Percentiles rank a stretch among this genome's conserved stretches.
phyloP scores from a whole-genome alignment of 2,888 invertebrate species.

The Xiphydria camelus region DNA sequence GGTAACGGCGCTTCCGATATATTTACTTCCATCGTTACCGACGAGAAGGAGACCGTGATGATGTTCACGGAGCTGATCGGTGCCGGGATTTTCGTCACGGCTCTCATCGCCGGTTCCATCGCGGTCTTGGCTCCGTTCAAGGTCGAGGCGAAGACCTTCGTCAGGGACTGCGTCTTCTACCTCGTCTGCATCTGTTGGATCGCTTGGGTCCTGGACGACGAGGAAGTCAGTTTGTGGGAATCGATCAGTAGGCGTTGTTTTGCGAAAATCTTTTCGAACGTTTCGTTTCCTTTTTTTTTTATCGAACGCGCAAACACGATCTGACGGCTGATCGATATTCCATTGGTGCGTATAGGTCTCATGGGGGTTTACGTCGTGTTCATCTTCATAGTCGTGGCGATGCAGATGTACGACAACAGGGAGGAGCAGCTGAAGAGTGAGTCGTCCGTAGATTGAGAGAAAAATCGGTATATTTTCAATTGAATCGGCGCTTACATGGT shows the following conservation, averaged over 20 bases:
- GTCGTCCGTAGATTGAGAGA: background rate
- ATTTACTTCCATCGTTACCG: slow-evolving; percentile 65
- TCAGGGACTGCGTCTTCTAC: slow-evolving; percentile 48
- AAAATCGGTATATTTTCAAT: background rate
- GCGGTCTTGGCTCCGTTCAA: slow-evolving; percentile 62
- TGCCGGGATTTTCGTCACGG: slow-evolving; percentile 66
- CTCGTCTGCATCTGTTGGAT: slow-evolving; percentile 60
- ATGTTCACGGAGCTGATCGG: slow-evolving; percentile 60
- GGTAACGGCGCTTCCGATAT: slow-evolving; percentile 74
- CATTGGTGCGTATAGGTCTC: slow-evolving; percentile 58
- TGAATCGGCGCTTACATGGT: too few species aligned
- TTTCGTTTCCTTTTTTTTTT: background rate
- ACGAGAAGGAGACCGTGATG: slow-evolving; percentile 53
- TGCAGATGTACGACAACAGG: slow-evolving; percentile 42
- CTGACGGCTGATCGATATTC: too few species aligned
- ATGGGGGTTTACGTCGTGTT: slow-evolving; percentile 58
- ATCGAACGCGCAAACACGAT: background rate
- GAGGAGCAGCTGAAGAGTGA: slow-evolving; percentile 40
- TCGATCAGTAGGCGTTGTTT: slow-evolving; percentile 58
- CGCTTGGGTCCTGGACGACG: slow-evolving; percentile 57
- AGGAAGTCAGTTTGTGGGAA: slow-evolving; percentile 58
- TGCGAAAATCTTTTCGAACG: too few species aligned
- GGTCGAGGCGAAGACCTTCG: slow-evolving; percentile 35
- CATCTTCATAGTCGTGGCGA: slow-evolving; percentile 58
- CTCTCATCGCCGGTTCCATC: slow-evolving; percentile 64